Percentiles rank a stretch among this genome's conserved stretches.
Conservation (phyloP, 2,888 invertebrate genomes). For the Camptogramma bilineatum region DNA sequence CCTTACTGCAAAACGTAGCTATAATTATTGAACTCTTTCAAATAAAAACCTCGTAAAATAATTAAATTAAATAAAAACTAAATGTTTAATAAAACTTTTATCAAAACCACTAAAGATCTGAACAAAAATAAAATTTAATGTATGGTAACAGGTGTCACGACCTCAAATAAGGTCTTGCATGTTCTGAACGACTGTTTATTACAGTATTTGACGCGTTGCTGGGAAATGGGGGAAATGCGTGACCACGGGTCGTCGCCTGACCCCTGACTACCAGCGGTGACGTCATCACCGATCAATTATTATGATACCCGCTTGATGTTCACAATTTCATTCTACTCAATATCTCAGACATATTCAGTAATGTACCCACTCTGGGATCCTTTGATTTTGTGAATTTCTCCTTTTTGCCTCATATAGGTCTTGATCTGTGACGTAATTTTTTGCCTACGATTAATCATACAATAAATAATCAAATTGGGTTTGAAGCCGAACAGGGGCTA, state of each 20-base stretch:
- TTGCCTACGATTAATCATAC: no score
- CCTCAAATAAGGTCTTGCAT: slow-evolving; percentile 66
- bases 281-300: slow-evolving; percentile 20
- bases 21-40: not conserved
- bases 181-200: slow-evolving; percentile 58
- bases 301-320: not conserved
- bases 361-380: no score
- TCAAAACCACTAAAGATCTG: slow-evolving; percentile 1
- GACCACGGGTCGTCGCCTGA: slow-evolving; percentile 58
- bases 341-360: not conserved
- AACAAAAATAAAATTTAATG: slow-evolving; percentile 9
- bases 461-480: no score
- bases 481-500: no score
- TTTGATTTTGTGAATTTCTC: no score
- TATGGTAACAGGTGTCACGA: slow-evolving; percentile 44
- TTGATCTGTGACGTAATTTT: no score
- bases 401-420: no score
- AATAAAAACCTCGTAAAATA: not conserved
- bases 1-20: not conserved
- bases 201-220: slow-evolving; percentile 42
- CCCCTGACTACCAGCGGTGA: slow-evolving; percentile 17
- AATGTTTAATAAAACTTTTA: not conserved
- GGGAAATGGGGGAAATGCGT: slow-evolving; percentile 61
- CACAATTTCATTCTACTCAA: not conserved
- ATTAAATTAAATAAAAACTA: not conserved